Evolutionary conservation across 2,888 invertebrate genomes (phyloP).

Genomic region (Lutraria lutraria): DNA sequence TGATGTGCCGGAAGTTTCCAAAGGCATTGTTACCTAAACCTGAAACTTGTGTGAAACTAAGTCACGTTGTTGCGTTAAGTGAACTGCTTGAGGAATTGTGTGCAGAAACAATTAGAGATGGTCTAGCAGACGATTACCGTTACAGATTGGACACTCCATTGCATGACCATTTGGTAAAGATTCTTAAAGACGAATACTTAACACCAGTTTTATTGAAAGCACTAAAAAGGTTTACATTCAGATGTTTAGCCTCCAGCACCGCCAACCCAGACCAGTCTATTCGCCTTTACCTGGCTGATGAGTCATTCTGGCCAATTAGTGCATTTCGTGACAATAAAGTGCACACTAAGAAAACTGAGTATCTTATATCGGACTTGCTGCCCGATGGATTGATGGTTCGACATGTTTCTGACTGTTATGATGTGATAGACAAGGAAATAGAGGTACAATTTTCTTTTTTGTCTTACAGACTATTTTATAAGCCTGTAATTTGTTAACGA

Average conservation of each 20-base stretch:
- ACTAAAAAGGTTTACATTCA: conserved; percentile 66
- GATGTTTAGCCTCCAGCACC: conserved; percentile 63
- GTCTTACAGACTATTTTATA: not conserved
- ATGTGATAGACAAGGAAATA: conserved; percentile 15
- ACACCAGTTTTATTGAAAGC: conserved; percentile 54
- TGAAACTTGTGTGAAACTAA: conserved; percentile 59
- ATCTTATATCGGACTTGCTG: conserved; percentile 43
- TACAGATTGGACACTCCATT: conserved; percentile 51
- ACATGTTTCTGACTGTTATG: conserved; percentile 31
- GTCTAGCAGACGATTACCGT: conserved; percentile 60
- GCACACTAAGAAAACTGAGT: conserved; percentile 7
- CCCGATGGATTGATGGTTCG: conserved; percentile 53
- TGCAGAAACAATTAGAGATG: conserved; percentile 67
- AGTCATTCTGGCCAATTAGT: conserved; percentile 69
- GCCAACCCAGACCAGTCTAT: conserved; percentile 54
- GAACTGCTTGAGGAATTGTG: conserved; percentile 68
- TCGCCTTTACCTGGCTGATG: conserved; percentile 60
- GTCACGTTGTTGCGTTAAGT: conserved; percentile 69
- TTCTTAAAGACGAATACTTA: conserved; percentile 28
- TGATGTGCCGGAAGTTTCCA: conserved; percentile 54
- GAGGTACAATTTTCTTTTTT: conserved; percentile 8
- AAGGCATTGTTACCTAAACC: conserved; percentile 67
- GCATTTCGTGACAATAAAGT: conserved; percentile 41
- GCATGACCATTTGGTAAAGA: conserved; percentile 36
- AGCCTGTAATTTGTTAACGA: no score